Percentiles rank a stretch among this genome's conserved stretches.
These are phyloP conservation scores for Coendou prehensilis DNA, from an alignment of 2,797 vertebrate species.

Conservation along the genomic window DNA sequence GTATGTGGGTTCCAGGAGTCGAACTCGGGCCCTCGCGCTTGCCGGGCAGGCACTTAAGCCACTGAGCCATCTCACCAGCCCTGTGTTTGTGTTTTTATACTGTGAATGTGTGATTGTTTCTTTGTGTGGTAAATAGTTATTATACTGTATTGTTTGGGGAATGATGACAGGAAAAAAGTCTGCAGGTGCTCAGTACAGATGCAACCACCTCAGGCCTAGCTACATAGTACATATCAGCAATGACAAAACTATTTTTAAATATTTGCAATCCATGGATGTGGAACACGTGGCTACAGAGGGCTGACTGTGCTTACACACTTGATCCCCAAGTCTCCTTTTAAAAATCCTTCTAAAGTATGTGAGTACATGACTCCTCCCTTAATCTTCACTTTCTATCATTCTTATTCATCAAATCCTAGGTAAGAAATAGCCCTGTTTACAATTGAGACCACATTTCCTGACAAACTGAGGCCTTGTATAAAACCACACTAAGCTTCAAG, in stretches of 20 bases:
- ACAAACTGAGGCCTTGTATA: neutral
- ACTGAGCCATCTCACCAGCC: too few relatives aligned
- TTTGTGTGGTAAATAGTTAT: neutral
- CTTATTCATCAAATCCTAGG: conserved; percentile 5
- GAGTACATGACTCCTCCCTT: neutral
- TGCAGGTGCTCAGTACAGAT: neutral
- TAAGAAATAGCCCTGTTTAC: conserved; percentile 20
- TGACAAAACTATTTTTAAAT: neutral
- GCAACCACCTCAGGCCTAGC: neutral
- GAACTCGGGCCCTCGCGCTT: too few relatives aligned
- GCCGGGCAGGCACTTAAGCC: too few relatives aligned
- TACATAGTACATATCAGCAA: neutral
- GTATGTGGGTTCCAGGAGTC: too few relatives aligned
- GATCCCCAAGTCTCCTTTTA: conserved; percentile 16
- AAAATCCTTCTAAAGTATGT: neutral
- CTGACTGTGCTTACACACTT: neutral
- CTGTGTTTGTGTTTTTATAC: neutral
- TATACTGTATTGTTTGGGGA: neutral
- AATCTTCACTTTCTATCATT: neutral
- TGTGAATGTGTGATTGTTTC: conserved; percentile 27
- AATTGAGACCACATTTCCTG: conserved; percentile 50
- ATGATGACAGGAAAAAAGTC: neutral
- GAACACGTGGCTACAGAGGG: neutral
- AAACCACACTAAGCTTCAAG: neutral
- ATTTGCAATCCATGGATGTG: neutral